These are phyloP conservation scores for Tetranychus truncatus DNA, from an alignment of 2,888 invertebrate species.

Conservation along the genomic window DNA sequence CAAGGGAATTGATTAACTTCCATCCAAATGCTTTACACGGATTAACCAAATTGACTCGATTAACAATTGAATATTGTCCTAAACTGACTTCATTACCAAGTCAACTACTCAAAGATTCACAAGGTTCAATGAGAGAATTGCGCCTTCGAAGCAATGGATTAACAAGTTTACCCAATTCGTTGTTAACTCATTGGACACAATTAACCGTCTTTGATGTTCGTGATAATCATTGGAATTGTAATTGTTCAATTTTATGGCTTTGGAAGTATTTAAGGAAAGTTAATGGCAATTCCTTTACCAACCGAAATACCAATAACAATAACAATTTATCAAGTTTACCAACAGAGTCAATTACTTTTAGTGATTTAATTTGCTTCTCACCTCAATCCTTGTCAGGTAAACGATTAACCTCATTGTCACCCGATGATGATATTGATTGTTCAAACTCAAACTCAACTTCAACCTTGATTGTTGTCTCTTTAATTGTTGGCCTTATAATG, in stretches of 20 bases:
- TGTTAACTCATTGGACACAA: slow-evolving; percentile 42
- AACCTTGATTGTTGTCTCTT: not conserved
- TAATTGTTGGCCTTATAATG: not conserved
- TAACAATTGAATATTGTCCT: slow-evolving; percentile 24
- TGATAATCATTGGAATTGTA: slow-evolving; percentile 65
- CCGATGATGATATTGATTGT: not conserved
- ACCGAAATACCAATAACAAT: not conserved
- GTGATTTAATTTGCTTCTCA: not conserved
- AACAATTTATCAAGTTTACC: not conserved
- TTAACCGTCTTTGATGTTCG: slow-evolving; percentile 53
- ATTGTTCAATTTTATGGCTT: slow-evolving; percentile 68
- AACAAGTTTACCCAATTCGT: slow-evolving; percentile 19
- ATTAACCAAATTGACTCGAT: slow-evolving; percentile 20
- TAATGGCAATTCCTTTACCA: slow-evolving; percentile 2
- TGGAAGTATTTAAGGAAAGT: slow-evolving; percentile 22
- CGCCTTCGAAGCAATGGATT: slow-evolving; percentile 24
- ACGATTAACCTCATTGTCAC: not conserved
- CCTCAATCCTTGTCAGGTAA: not conserved
- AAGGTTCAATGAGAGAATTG: slow-evolving; percentile 21
- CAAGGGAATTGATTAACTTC: slow-evolving; percentile 8
- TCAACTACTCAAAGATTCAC: slow-evolving; percentile 23
- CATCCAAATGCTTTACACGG: slow-evolving; percentile 19
- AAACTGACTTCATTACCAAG: slow-evolving; percentile 21
- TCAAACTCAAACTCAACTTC: not conserved
- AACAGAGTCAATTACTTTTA: not conserved